phyloP scores from a whole-genome alignment of 2,888 invertebrate genomes.

The Diplolepis rosae region DNA sequence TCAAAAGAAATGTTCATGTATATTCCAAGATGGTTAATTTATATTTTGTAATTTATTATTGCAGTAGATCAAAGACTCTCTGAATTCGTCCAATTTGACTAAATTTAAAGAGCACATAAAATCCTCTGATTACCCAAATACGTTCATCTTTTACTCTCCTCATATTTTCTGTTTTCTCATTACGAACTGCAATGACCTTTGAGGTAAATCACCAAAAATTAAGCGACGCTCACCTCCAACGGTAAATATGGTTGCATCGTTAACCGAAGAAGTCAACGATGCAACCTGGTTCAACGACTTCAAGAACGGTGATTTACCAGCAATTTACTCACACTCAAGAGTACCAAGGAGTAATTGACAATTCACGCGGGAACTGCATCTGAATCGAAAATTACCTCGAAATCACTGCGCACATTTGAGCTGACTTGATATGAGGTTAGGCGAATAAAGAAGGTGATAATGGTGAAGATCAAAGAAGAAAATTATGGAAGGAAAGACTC shows the following conservation, averaged over 20 bases:
- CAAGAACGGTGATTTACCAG: slow-evolving; percentile 17
- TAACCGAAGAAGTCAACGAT: neutral
- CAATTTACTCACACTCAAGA: slow-evolving; percentile 10
- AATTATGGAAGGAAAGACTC: neutral
- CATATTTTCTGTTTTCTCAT: slow-evolving; percentile 9
- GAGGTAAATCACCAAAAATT: slow-evolving; percentile 7
- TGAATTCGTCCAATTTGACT: too few relatives aligned
- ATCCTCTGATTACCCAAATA: neutral
- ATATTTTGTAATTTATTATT: too few relatives aligned
- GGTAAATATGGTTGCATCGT: slow-evolving; percentile 7
- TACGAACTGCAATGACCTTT: slow-evolving; percentile 8
- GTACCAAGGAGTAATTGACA: slow-evolving; percentile 25
- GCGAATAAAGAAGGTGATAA: slow-evolving; percentile 29
- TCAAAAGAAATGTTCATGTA: too few relatives aligned
- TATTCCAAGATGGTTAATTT: too few relatives aligned
- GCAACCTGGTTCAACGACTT: slow-evolving; percentile 18
- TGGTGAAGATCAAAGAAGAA: slow-evolving; percentile 21
- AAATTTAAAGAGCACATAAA: neutral
- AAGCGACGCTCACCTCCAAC: slow-evolving; percentile 2
- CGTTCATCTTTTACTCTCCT: neutral
- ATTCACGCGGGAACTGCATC: neutral
- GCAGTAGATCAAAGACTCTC: too few relatives aligned
- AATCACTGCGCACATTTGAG: slow-evolving; percentile 10
- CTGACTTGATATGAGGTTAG: slow-evolving; percentile 13
- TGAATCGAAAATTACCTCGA: slow-evolving; percentile 24